A percentile compares a stretch with the other conserved stretches of the same genome.
These are phyloP conservation scores for Carassius auratus DNA, from an alignment of 2,113 vertebrate genomes.

Conservation along the genomic window DNA sequence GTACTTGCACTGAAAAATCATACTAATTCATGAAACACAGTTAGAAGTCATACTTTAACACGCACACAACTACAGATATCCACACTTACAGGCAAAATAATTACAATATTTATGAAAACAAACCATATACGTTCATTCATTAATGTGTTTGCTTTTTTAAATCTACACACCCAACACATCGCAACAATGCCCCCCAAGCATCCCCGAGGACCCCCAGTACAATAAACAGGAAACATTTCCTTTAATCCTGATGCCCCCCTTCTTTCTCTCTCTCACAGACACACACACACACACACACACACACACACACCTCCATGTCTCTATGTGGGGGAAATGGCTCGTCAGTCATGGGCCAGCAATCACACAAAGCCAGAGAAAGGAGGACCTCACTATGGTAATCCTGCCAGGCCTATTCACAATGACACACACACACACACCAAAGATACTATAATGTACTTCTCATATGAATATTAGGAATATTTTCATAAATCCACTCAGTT, in stretches of 20 bases:
- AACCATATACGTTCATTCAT: not conserved
- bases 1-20: not conserved
- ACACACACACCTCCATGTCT: conserved; percentile 64
- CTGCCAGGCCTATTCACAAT: conserved; percentile 54
- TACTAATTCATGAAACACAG: not conserved
- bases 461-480: conserved; percentile 26
- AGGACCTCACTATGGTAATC: conserved; percentile 59
- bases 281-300: conserved; percentile 53
- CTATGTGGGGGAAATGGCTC: conserved; percentile 73
- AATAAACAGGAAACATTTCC: conserved; percentile 82
- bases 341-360: conserved; percentile 81
- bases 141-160: conserved; percentile 38
- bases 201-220: conserved; percentile 65
- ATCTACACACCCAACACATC: conserved; percentile 63
- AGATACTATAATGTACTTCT: conserved; percentile 33
- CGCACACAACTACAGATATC: conserved; percentile 13
- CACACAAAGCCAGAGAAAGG: conserved; percentile 71
- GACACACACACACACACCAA: conserved; percentile 39
- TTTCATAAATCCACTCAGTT: conserved; percentile 15
- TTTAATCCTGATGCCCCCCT: conserved; percentile 73
- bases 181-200: conserved; percentile 62
- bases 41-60: not conserved
- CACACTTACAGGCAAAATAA: not conserved
- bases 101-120: not conserved
- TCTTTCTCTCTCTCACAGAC: conserved; percentile 10